Base-by-base conservation (phyloP, 2,797 vertebrate species). In the Dromococcyx pavoninus region DNA sequence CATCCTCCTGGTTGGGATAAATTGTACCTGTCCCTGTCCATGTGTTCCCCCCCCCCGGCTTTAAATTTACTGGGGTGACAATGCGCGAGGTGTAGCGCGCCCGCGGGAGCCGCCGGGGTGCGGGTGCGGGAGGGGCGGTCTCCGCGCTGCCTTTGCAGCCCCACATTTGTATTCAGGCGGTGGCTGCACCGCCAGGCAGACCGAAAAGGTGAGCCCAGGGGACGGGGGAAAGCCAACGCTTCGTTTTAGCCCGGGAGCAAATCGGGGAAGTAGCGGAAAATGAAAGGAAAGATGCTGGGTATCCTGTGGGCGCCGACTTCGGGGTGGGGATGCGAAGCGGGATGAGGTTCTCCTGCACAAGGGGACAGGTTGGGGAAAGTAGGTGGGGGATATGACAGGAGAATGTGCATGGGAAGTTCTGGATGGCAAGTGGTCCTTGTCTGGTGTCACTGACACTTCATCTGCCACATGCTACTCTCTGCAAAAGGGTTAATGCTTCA, bases 121-220 rank as follows among this genome's bases (percentile, higher is more conserved):
- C n/a, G n/a, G n/a, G n/a, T n/a, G n/a, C n/a, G 43, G 57, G 75
- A 35, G 39, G 69, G 76, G 80, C 71, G 72, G 93, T 67, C 66
- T 73, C 85, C 54, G 89, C 69, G 61, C 65, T 84, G 94, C 81
- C 92, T 84, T 94, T 96, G 95, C 97, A 88, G 95, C 89, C 85
- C 78, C 93, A 70, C 90, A 97, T 97, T 97, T 97, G 96, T 97
- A 97, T 97, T 95, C 97, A 96, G 95, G 88, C 91, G 89, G 94
- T 94, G 93, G 85, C 96, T 91, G 93, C 96, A 91, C 86, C 80
- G 90, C 85, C 95, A 76, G 96, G 95, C 92, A 92, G 71, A 96
- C 56, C 93, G 93, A 72, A 95, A 95, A 96, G 96, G 93, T 95
- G 91, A 97, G 94, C 95, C 93, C 93, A 6, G 76, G 92, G 50